Evolutionary conservation across 2,797 vertebrate genomes (phyloP).

Genomic region (Lepilemur ruficaudatus): DNA sequence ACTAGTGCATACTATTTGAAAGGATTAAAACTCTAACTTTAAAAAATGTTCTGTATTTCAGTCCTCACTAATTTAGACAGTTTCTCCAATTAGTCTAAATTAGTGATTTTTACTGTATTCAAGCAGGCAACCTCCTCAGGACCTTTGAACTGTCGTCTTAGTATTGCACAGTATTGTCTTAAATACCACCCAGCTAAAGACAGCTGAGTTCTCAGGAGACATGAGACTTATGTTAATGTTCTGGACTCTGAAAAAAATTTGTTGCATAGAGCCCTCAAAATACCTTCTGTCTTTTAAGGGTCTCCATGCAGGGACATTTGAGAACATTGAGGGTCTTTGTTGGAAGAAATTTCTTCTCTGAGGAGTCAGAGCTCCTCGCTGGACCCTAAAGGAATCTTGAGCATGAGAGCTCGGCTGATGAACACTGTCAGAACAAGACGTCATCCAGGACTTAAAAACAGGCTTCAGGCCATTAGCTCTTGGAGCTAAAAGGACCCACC

Average conservation of each 20-base stretch:
- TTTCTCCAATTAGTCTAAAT: conserved; percentile 20
- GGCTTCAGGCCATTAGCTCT: too few species aligned
- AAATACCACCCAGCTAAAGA: neutral
- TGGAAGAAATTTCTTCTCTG: neutral
- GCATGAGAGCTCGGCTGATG: neutral
- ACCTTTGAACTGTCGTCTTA: neutral
- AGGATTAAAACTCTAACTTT: neutral
- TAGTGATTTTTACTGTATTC: conserved; percentile 7
- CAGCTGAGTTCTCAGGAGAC: neutral
- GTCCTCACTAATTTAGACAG: neutral
- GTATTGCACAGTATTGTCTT: neutral
- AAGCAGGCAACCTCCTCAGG: neutral
- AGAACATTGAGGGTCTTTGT: neutral
- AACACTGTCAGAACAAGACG: neutral
- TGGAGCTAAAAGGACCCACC: neutral
- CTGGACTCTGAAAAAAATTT: neutral
- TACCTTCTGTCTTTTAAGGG: neutral
- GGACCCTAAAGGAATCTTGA: neutral
- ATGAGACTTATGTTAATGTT: neutral
- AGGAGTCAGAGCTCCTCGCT: neutral
- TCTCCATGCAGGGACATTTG: neutral
- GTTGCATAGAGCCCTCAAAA: neutral
- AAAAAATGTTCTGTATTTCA: neutral
- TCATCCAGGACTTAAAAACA: neutral
- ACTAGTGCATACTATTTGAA: neutral